Percentiles rank a stretch among this genome's conserved stretches.
phyloP scores from a whole-genome alignment of 2,797 vertebrate species.

The Denticeps clupeoides region DNA sequence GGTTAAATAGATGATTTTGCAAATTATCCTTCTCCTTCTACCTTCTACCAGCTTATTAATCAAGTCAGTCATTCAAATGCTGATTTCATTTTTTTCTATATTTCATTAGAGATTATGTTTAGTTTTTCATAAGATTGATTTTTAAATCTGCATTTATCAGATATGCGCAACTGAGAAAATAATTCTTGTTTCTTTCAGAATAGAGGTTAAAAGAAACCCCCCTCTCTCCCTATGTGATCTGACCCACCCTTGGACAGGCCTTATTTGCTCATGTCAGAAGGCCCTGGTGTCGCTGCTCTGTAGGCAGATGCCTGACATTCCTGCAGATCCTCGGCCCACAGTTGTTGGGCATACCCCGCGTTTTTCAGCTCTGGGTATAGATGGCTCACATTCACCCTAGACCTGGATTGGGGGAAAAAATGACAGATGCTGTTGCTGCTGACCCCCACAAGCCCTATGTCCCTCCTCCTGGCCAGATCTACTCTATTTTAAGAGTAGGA shows the following conservation, averaged over 20 bases:
- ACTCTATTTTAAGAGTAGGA: conserved; percentile 53
- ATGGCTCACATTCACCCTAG: conserved; percentile 71
- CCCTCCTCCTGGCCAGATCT: conserved; percentile 49
- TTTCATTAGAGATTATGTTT: too few species aligned
- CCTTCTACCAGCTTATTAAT: too few species aligned
- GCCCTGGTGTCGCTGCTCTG: conserved; percentile 51
- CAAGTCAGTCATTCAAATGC: too few species aligned
- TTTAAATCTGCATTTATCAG: too few species aligned
- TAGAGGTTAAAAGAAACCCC: too few species aligned
- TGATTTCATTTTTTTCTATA: too few species aligned
- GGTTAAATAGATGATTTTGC: too few species aligned
- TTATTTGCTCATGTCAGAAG: conserved; percentile 45
- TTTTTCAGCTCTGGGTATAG: conserved; percentile 54
- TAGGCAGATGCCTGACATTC: conserved; percentile 75
- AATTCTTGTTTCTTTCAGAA: too few species aligned
- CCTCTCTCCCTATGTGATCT: too few species aligned
- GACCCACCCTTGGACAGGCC: conserved; percentile 40
- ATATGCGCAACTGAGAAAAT: too few species aligned
- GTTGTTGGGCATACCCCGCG: conserved; percentile 81
- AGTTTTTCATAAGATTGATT: too few species aligned
- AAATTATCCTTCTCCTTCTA: too few species aligned
- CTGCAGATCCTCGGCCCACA: conserved; percentile 72
- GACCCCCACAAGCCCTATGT: conserved; percentile 35
- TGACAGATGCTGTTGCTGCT: conserved; percentile 70
- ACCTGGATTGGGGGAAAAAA: conserved; percentile 70